A percentile compares a stretch with the other conserved stretches of the same genome.
Evolutionary conservation across 30 jellyfish, hydroid and myxozoan species (phyloP).

Genomic region (Pelagia noctiluca): DNA sequence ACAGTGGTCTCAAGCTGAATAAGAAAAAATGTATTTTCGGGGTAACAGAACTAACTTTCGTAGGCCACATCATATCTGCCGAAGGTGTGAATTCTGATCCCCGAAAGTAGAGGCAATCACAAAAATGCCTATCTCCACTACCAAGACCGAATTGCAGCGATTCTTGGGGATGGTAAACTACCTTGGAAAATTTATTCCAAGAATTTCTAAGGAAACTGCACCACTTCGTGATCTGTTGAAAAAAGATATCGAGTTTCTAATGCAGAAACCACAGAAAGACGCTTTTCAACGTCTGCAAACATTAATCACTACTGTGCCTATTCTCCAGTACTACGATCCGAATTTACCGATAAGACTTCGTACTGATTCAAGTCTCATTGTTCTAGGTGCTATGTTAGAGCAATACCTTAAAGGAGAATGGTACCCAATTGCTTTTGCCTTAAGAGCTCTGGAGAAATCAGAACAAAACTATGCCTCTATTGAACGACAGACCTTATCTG

Average conservation of each 20-base stretch:
- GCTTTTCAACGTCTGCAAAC: constrained; percentile 21
- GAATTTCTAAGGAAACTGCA: constrained; percentile 27
- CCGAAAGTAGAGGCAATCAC: constrained; percentile 46
- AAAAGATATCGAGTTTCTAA: constrained; percentile 13
- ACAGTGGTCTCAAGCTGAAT: constrained; percentile 44
- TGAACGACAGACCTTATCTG: constrained; percentile 29
- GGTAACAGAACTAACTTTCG: constrained; percentile 43
- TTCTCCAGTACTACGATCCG: constrained; percentile 50
- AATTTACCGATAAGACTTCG: constrained; percentile 27
- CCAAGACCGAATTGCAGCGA: constrained; percentile 44
- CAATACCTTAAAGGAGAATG: constrained; percentile 25
- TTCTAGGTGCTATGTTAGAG: constrained; percentile 48
- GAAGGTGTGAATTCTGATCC: constrained; percentile 77
- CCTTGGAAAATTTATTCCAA: constrained; percentile 60
- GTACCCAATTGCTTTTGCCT: constrained; percentile 57
- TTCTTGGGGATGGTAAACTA: constrained; percentile 61
- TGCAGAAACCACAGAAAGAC: constrained; percentile 26
- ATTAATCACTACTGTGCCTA: constrained; percentile 20
- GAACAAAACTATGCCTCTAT: constrained; percentile 53
- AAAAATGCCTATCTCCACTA: constrained; percentile 45
- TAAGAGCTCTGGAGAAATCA: constrained; percentile 39
- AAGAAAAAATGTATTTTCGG: constrained; percentile 25
- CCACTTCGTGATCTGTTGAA: constrained; percentile 38
- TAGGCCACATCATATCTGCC: constrained; percentile 58
- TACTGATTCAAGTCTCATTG: constrained; percentile 52